Percentiles rank a stretch among this genome's conserved stretches.
These are phyloP conservation scores for Heliconius sara DNA, from an alignment of 2,888 invertebrate genomes.

Conservation along the genomic window DNA sequence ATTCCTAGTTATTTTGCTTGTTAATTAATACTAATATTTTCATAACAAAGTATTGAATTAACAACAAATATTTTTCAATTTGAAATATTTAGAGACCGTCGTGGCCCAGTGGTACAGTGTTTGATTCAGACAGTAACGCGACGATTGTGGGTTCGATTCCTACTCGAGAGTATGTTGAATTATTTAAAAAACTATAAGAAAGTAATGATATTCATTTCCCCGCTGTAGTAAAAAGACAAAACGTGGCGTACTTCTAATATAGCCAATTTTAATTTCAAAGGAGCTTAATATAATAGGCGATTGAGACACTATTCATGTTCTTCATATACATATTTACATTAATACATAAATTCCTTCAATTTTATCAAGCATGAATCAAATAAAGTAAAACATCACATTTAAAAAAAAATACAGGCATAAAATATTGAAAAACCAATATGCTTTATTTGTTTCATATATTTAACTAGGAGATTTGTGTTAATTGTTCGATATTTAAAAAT, in stretches of 20 bases:
- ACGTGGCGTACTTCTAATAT: neutral
- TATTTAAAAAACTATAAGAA: too few relatives aligned
- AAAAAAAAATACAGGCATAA: neutral
- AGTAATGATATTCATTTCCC: too few relatives aligned
- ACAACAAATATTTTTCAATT: neutral
- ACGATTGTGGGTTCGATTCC: too few relatives aligned
- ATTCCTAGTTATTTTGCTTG: neutral
- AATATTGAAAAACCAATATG: neutral
- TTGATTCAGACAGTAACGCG: too few relatives aligned
- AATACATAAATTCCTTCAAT: constrained; percentile 7
- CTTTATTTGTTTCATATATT: neutral
- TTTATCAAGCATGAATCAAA: neutral
- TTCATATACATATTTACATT: neutral
- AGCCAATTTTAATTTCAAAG: neutral
- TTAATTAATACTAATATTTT: neutral
- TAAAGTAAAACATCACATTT: constrained; percentile 15
- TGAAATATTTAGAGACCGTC: neutral
- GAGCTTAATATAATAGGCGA: neutral
- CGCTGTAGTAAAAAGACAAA: too few relatives aligned
- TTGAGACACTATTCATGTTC: neutral
- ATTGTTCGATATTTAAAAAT: neutral
- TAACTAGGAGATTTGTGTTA: neutral
- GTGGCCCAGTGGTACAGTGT: neutral
- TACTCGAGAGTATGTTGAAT: too few relatives aligned
- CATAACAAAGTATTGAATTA: too few relatives aligned